phyloP scores from a whole-genome alignment of 2,797 vertebrate genomes.

The Pelobates cultripes region DNA sequence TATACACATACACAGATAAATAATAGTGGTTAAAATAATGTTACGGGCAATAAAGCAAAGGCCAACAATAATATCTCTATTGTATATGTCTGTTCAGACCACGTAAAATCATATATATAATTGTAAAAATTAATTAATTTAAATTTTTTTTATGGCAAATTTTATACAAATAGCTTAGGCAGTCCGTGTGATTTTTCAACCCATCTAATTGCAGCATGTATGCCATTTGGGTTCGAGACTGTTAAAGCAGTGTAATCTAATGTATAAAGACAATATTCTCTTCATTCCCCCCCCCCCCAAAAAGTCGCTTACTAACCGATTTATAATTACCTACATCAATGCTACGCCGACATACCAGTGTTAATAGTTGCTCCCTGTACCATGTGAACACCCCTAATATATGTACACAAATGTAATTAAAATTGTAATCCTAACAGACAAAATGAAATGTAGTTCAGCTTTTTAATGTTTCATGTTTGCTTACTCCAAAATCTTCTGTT shows the following conservation, averaged over 20 bases:
- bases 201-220: slow-evolving; percentile 73
- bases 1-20: not conserved
- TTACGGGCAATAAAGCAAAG: slow-evolving; percentile 69
- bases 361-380: slow-evolving; percentile 93
- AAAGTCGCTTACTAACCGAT: slow-evolving; percentile 83
- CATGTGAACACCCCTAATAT: slow-evolving; percentile 94
- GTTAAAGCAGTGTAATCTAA: slow-evolving; percentile 85
- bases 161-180: slow-evolving; percentile 72
- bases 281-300: slow-evolving; percentile 64
- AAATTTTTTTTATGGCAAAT: slow-evolving; percentile 65
- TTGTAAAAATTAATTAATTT: slow-evolving; percentile 69
- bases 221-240: slow-evolving; percentile 81
- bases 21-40: slow-evolving; percentile 55
- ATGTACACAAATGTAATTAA: slow-evolving; percentile 99
- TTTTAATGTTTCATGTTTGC: slow-evolving; percentile 93
- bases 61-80: slow-evolving; percentile 65
- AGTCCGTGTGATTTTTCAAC: slow-evolving; percentile 71
- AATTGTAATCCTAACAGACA: slow-evolving; percentile 97
- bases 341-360: slow-evolving; percentile 93
- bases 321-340: slow-evolving; percentile 85
- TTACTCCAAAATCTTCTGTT: slow-evolving; percentile 73
- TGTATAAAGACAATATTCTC: slow-evolving; percentile 81
- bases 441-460: slow-evolving; percentile 91
- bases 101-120: slow-evolving; percentile 65
- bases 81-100: slow-evolving; percentile 68